Base-by-base conservation (phyloP, 2,113 vertebrate species). In the Smithornis capensis region DNA sequence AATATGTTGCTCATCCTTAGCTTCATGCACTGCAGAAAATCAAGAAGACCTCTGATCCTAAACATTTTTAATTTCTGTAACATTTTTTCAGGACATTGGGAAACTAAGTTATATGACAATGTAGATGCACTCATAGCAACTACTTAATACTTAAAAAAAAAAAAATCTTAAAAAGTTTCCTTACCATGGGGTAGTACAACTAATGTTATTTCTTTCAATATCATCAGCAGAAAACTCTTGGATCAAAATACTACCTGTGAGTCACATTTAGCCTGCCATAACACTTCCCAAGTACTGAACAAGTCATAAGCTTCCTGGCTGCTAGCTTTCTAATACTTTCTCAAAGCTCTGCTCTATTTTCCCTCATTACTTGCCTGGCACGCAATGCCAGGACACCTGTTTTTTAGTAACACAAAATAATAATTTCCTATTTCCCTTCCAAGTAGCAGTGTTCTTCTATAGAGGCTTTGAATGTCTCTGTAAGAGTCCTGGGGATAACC, bases 321-420 rank as follows among this genome's bases (percentile, higher is more conserved):
- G 55, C 31, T 70, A 71, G 21, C 22, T 95, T 95, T 73, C 45
- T 57, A 81, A 63, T 12, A 24, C 24, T 75, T 90, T 88, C 35
- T 52, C 40, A 79, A 91, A 71, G 57, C 35, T 64, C 35, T 64
- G 21, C 10, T 82, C 47, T 74, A 19, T 90, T 88, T 69, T 88
- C 27, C 49, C n/a, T 28, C 52, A 71, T 65, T 29, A 57, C 10
- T 75, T 84, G 45, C 33, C 42, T 78, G 60, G 65, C 47, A 71
- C 33, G 6, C 37, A 70, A 78, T 57, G 27, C 65, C 65, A 92
- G 38, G 38, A 79, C 91, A 94, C 85, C 78, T 91, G 62, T 10
- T 90, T 91, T 90, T 88, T 52, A 87, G 31, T 80, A 88, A 86
- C 62, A 83, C 57, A 77, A 92, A 92, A 84, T 77, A 90, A 24